Conservation (phyloP, 2,888 invertebrate species). For the Andrena dorsata region DNA sequence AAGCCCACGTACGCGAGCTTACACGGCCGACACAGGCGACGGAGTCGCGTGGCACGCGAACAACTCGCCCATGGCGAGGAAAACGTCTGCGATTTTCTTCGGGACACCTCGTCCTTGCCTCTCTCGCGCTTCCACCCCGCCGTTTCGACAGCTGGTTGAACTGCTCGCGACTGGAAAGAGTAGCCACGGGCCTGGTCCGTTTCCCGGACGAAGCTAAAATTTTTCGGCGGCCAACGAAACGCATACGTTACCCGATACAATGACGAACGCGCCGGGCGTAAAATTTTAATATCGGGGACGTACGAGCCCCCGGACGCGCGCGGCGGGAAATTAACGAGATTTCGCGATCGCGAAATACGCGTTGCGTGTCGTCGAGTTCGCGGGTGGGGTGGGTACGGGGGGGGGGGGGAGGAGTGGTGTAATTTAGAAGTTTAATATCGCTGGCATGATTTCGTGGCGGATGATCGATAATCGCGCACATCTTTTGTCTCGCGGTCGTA, state of each 20-base stretch:
- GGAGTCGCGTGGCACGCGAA: constrained; percentile 62
- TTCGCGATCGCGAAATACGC: constrained; percentile 64
- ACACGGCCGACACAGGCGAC: constrained; percentile 46
- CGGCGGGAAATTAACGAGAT: constrained; percentile 53
- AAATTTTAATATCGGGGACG: constrained; percentile 35
- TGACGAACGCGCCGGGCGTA: constrained; percentile 8
- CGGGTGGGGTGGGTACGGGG: not conserved
- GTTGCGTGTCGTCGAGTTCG: constrained; percentile 26
- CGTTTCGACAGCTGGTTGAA: not conserved
- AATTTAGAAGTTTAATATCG: constrained; percentile 55
- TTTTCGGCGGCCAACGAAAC: constrained; percentile 13
- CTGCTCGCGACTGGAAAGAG: too few species aligned
- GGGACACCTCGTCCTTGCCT: not conserved
- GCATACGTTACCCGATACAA: constrained; percentile 20
- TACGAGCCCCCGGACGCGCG: not conserved
- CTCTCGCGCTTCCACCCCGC: too few species aligned
- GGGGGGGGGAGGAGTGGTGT: not conserved
- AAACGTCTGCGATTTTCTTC: constrained; percentile 11
- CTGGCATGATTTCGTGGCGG: constrained; percentile 46
- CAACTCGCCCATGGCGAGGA: constrained; percentile 11
- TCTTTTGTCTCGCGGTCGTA: constrained; percentile 44
- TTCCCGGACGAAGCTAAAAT: not conserved
- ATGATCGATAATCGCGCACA: constrained; percentile 51
- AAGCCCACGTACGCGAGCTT: constrained; percentile 60
- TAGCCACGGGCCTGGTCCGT: too few species aligned